Conservation (phyloP, 2,113 vertebrate genomes). For the Colaptes auratus region DNA sequence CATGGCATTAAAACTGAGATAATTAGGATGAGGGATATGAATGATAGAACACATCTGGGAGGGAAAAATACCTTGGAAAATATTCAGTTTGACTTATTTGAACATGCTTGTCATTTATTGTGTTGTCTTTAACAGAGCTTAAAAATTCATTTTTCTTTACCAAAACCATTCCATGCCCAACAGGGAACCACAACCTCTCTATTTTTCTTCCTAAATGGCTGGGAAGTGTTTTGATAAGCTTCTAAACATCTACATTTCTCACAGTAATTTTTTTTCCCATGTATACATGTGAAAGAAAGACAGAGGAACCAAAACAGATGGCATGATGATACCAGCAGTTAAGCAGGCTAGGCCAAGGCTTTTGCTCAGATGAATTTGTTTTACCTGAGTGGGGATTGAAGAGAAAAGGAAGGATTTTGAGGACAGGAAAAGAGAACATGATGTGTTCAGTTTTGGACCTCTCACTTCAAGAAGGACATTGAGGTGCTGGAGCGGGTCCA, state of each 20-base stretch:
- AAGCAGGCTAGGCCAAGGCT: background rate
- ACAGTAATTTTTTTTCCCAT: background rate
- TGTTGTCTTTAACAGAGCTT: background rate
- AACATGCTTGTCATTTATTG: background rate
- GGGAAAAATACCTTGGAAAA: background rate
- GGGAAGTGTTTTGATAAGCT: background rate
- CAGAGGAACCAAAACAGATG: background rate
- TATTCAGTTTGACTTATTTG: background rate
- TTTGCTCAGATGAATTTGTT: background rate
- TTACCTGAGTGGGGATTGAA: background rate
- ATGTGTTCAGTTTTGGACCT: too few relatives aligned
- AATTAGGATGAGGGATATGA: background rate
- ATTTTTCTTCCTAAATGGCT: background rate
- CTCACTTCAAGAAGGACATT: too few relatives aligned
- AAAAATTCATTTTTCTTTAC: background rate
- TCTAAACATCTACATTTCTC: background rate
- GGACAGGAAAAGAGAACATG: rapidly evolving
- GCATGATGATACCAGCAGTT: rapidly evolving
- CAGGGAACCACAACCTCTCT: background rate
- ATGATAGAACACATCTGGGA: background rate
- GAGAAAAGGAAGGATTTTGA: background rate
- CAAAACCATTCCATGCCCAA: background rate
- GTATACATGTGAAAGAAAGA: background rate
- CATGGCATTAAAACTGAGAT: background rate
- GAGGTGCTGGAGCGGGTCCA: too few relatives aligned